A percentile compares a stretch with the other conserved stretches of the same genome.
These are phyloP conservation scores for Bucco capensis DNA, from an alignment of 2,113 vertebrate species.

Conservation along the genomic window DNA sequence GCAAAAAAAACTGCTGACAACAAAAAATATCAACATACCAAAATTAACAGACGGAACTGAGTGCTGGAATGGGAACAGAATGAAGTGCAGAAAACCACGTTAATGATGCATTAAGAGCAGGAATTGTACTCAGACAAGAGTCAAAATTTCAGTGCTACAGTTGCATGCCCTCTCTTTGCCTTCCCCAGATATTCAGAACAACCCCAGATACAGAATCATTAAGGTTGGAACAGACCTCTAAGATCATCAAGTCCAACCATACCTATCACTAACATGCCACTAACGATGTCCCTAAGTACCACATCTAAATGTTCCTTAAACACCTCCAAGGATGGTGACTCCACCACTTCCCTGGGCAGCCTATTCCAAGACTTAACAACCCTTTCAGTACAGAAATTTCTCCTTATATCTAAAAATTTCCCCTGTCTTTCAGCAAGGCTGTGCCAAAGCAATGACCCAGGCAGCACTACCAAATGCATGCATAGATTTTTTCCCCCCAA, in stretches of 20 bases:
- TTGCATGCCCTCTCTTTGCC: not conserved
- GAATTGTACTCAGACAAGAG: not conserved
- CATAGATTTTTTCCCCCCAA: not conserved
- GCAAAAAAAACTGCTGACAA: constrained; percentile 69
- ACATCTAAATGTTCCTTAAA: too few relatives aligned
- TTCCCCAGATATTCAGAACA: accelerated
- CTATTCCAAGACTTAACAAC: too few relatives aligned
- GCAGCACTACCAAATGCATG: accelerated
- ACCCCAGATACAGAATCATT: accelerated
- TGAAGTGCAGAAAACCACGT: constrained; percentile 15
- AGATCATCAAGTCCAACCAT: too few relatives aligned
- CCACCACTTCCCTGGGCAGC: too few relatives aligned
- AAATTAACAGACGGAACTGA: constrained; percentile 61
- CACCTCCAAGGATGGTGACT: too few relatives aligned
- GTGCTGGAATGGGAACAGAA: constrained; percentile 26
- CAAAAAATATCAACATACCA: constrained; percentile 67
- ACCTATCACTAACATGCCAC: too few relatives aligned
- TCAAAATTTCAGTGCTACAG: not conserved
- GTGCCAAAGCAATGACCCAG: not conserved
- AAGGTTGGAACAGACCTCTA: too few relatives aligned
- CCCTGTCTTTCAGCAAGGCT: accelerated
- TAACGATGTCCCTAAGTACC: too few relatives aligned
- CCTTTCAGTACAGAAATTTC: too few relatives aligned
- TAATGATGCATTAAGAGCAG: constrained; percentile 11
- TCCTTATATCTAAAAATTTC: too few relatives aligned